Conservation (phyloP, 2,888 invertebrate genomes). For the Pedicia rivosa region DNA sequence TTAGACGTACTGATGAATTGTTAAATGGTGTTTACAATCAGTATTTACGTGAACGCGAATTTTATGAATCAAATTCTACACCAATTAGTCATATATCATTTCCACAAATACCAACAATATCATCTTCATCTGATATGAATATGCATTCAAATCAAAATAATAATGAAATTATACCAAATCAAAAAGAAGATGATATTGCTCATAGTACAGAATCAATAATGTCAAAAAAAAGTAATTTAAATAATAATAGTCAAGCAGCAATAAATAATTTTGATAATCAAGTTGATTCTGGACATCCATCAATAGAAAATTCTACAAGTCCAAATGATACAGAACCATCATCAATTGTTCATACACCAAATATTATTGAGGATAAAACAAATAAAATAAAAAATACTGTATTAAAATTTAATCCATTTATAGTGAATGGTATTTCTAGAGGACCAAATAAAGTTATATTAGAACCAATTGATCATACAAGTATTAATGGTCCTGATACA, state of each 20-base stretch:
- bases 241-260: neutral
- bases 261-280: conserved; percentile 12
- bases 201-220: too few species aligned
- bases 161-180: neutral
- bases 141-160: too few species aligned
- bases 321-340: conserved; percentile 9
- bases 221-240: neutral
- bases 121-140: neutral
- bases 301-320: conserved; percentile 15
- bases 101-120: conserved; percentile 10
- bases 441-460: conserved; percentile 18
- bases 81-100: conserved; percentile 17
- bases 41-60: conserved; percentile 24
- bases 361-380: conserved; percentile 5
- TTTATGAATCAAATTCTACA: conserved; percentile 14
- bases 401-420: conserved; percentile 17
- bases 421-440: conserved; percentile 10
- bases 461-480: conserved; percentile 17
- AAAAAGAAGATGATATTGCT: neutral
- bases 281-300: conserved; percentile 18
- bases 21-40: conserved; percentile 38
- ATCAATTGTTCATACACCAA: neutral
- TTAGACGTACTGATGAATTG: conserved; percentile 43
- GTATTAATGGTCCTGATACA: conserved; percentile 10
- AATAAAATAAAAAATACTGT: conserved; percentile 5